These are phyloP conservation scores for Petrolisthes cinctipes DNA, from an alignment of 2,888 invertebrate genomes.

Conservation along the genomic window DNA sequence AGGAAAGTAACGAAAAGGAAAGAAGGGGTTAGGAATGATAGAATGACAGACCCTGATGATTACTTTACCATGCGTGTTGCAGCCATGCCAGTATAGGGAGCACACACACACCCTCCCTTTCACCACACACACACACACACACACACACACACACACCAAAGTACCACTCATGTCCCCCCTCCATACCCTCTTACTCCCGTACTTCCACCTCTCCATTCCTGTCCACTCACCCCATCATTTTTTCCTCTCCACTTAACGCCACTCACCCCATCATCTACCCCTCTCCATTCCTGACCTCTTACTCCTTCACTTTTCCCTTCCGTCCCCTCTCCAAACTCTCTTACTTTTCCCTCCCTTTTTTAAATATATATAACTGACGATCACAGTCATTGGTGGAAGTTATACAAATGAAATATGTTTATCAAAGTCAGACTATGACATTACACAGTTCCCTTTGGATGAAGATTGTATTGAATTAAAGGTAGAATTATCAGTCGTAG, in stretches of 20 bases:
- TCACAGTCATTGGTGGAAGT: not conserved
- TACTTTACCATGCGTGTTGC: not conserved
- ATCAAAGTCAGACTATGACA: not conserved
- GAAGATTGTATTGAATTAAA: no score
- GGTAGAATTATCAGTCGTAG: no score
- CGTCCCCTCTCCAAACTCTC: not conserved
- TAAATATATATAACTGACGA: no score
- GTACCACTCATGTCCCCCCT: not conserved
- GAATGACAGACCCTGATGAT: no score
- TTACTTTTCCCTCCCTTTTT: not conserved
- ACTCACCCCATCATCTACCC: not conserved
- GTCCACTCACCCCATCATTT: not conserved
- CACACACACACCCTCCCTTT: not conserved
- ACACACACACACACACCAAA: not conserved
- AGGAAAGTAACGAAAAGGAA: no score
- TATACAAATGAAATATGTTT: not conserved
- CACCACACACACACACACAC: not conserved
- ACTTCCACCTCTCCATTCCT: not conserved
- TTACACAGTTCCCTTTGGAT: not conserved
- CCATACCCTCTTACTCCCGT: conserved; percentile 5
- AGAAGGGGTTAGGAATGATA: not conserved
- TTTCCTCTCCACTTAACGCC: not conserved
- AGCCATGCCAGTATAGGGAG: not conserved
- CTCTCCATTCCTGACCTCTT: not conserved
- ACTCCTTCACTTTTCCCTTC: not conserved